Percentiles rank a stretch among this genome's conserved stretches.
Evolutionary conservation across 2,888 invertebrate genomes (phyloP).

Genomic region (Chloroclystis v-ata): DNA sequence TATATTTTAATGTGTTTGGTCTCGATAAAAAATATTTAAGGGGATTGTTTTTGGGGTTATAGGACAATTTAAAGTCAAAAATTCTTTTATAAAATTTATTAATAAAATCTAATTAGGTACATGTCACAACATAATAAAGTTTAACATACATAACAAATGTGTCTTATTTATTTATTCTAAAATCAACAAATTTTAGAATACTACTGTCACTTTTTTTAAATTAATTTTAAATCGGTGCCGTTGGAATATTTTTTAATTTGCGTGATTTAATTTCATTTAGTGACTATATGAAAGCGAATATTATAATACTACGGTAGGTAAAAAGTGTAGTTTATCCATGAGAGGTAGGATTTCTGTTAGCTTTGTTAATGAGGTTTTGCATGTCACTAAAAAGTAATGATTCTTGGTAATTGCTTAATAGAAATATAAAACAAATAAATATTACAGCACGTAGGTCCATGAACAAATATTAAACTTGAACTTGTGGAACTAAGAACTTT

Average conservation of each 20-base stretch:
- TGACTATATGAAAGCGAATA: neutral
- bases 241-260: no score
- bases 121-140: slow-evolving; percentile 22
- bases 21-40: no score
- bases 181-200: no score
- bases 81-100: slow-evolving; percentile 23
- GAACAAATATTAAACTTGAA: no score
- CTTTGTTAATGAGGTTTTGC: neutral
- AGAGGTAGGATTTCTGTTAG: neutral
- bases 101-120: slow-evolving; percentile 27
- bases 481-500: no score
- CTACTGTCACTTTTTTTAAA: no score
- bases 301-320: neutral
- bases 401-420: no score
- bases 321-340: neutral
- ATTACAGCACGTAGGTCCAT: no score
- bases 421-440: no score
- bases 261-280: no score
- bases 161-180: neutral
- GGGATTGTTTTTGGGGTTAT: neutral
- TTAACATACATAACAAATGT: slow-evolving; percentile 17
- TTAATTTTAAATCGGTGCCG: no score
- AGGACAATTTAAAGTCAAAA: neutral
- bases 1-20: no score
- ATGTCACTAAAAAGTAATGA: neutral